Conservation (phyloP, 2,888 invertebrate species). For the Auanema freiburgensis region DNA sequence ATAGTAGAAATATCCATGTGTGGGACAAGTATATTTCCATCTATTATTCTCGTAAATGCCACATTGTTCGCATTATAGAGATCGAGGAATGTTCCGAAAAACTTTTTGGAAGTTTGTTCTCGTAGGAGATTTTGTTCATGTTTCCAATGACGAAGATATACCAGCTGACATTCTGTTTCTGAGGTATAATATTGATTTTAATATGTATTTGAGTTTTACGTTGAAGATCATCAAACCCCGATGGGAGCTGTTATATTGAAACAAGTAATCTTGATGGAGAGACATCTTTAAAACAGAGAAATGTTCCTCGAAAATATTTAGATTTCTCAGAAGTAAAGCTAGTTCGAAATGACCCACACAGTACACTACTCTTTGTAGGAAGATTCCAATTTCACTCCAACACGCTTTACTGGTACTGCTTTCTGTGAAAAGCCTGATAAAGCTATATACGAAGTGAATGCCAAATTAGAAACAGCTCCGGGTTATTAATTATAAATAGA, state of each 20-base stretch:
- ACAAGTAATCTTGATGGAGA: conserved; percentile 95
- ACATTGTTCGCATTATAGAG: conserved; percentile 68
- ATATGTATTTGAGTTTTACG: conserved; percentile 4
- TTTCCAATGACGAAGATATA: conserved; percentile 93
- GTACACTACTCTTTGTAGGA: conserved; percentile 24
- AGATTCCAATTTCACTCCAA: conserved; percentile 42
- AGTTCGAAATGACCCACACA: not conserved
- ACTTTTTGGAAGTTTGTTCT: conserved; percentile 80
- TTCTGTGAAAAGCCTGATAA: conserved; percentile 93
- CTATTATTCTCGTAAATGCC: conserved; percentile 58
- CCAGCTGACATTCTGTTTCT: conserved; percentile 84
- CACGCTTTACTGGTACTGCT: conserved; percentile 76
- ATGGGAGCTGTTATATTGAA: conserved; percentile 87
- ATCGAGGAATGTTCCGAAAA: conserved; percentile 44
- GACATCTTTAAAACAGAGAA: conserved; percentile 87
- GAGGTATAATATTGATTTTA: conserved; percentile 19
- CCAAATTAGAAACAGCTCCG: conserved; percentile 67
- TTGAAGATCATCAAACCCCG: conserved; percentile 32
- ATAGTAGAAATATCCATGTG: conserved; percentile 86
- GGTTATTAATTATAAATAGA: conserved; percentile 16
- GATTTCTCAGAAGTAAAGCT: conserved; percentile 72
- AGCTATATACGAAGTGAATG: conserved; percentile 90
- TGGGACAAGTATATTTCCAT: conserved; percentile 66
- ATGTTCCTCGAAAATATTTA: conserved; percentile 41
- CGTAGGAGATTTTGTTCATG: conserved; percentile 90